These are phyloP conservation scores for Schlechtendalia chinensis DNA, from an alignment of 1,140 invertebrate genomes.

Conservation along the genomic window DNA sequence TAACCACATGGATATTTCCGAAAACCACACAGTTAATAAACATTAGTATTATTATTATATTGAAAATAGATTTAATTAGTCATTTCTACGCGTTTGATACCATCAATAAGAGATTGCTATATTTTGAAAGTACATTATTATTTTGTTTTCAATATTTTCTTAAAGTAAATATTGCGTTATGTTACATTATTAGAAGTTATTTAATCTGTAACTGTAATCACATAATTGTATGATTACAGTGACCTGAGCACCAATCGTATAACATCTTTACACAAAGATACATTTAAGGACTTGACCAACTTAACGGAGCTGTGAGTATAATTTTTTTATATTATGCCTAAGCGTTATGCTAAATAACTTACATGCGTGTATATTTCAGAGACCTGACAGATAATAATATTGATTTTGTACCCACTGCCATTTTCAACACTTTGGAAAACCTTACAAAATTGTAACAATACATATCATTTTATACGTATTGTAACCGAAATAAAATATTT, in stretches of 20 bases:
- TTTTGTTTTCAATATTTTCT: too few relatives aligned
- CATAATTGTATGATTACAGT: conserved; percentile 58
- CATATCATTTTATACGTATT: neutral
- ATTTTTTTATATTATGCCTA: neutral
- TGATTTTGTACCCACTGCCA: conserved; percentile 70
- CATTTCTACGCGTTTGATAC: too few relatives aligned
- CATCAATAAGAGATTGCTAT: too few relatives aligned
- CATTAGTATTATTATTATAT: too few relatives aligned
- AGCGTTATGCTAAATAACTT: neutral
- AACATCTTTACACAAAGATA: conserved; percentile 70
- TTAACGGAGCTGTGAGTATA: conserved; percentile 63
- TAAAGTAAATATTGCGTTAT: too few relatives aligned
- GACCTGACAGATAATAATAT: conserved; percentile 77
- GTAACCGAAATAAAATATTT: neutral
- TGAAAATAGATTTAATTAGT: too few relatives aligned
- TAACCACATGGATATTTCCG: too few relatives aligned
- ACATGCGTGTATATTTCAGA: conserved; percentile 54
- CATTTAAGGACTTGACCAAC: conserved; percentile 67
- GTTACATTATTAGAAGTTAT: too few relatives aligned
- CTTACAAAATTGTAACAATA: conserved; percentile 68
- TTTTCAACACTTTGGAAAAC: conserved; percentile 72
- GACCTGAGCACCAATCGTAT: conserved; percentile 73
- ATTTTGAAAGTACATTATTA: too few relatives aligned
- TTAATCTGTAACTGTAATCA: too few relatives aligned
- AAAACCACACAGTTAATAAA: too few relatives aligned